A percentile compares a stretch with the other conserved stretches of the same genome.
phyloP scores from a whole-genome alignment of 1,140 invertebrate genomes.

The Reticulitermes speratus region DNA sequence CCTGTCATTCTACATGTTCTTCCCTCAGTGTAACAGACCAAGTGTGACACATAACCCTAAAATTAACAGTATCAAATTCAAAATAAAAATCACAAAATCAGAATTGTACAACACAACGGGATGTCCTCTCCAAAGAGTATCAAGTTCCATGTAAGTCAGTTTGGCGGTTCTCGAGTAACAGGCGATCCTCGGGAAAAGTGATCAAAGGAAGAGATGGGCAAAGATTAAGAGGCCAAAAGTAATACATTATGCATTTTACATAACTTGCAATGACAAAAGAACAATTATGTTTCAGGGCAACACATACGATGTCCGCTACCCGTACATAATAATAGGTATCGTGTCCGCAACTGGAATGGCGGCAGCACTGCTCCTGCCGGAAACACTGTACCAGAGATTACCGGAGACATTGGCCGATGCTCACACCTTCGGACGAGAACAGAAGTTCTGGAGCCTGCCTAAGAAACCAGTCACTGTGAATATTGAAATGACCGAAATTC shows the following conservation, averaged over 20 bases:
- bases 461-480: neutral
- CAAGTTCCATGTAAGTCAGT: too few species aligned
- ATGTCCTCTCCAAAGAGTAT: too few species aligned
- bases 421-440: conserved; percentile 44
- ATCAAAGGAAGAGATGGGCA: too few species aligned
- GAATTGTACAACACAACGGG: too few species aligned
- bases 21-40: too few species aligned
- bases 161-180: too few species aligned
- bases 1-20: too few species aligned
- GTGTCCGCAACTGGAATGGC: conserved; percentile 41
- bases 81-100: too few species aligned
- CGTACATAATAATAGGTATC: conserved; percentile 41
- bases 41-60: too few species aligned
- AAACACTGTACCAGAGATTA: conserved; percentile 43
- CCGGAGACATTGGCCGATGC: conserved; percentile 46
- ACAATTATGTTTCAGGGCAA: neutral
- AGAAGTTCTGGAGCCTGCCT: conserved; percentile 43
- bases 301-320: conserved; percentile 36
- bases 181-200: too few species aligned
- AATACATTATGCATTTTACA: neutral
- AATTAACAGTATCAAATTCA: too few species aligned
- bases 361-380: conserved; percentile 44
- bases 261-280: neutral
- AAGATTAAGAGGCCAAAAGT: too few species aligned
- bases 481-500: neutral